phyloP scores from a whole-genome alignment of 2,888 invertebrate species.

The Pseudoips prasinana region DNA sequence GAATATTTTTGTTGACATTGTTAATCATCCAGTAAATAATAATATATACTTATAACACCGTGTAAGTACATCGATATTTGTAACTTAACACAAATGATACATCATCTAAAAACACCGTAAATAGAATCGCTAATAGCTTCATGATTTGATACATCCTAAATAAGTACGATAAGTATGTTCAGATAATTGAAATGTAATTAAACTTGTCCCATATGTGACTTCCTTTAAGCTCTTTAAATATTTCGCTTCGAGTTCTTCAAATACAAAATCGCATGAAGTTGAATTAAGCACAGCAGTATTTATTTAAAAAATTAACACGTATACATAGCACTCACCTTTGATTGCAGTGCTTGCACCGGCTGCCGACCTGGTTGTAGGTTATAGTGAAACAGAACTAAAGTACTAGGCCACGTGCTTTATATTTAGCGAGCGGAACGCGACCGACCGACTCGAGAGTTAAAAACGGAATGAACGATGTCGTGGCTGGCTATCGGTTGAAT shows the following conservation, averaged over 20 bases:
- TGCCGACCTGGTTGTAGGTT: constrained; percentile 43
- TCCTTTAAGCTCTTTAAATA: constrained; percentile 17
- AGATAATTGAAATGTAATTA: neutral
- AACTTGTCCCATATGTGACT: constrained; percentile 17
- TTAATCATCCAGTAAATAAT: too few species aligned
- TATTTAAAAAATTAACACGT: constrained; percentile 12
- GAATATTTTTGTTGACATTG: too few species aligned
- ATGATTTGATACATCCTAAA: too few species aligned
- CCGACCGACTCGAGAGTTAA: constrained; percentile 53
- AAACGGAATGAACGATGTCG: constrained; percentile 59
- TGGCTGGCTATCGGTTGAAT: constrained; percentile 12
- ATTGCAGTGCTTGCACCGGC: constrained; percentile 17
- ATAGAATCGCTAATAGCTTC: too few species aligned
- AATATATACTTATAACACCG: too few species aligned
- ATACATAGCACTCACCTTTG: constrained; percentile 26
- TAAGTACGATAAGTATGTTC: too few species aligned
- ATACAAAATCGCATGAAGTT: too few species aligned
- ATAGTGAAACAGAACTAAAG: constrained; percentile 51
- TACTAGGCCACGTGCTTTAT: constrained; percentile 68
- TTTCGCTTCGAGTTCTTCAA: neutral
- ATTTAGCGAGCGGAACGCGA: constrained; percentile 48
- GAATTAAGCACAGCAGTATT: neutral
- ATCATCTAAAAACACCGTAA: too few species aligned
- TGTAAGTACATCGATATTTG: too few species aligned
- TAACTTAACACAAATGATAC: too few species aligned